Evolutionary conservation across 2,888 invertebrate species (phyloP).

Genomic region (Drosophila affinis): DNA sequence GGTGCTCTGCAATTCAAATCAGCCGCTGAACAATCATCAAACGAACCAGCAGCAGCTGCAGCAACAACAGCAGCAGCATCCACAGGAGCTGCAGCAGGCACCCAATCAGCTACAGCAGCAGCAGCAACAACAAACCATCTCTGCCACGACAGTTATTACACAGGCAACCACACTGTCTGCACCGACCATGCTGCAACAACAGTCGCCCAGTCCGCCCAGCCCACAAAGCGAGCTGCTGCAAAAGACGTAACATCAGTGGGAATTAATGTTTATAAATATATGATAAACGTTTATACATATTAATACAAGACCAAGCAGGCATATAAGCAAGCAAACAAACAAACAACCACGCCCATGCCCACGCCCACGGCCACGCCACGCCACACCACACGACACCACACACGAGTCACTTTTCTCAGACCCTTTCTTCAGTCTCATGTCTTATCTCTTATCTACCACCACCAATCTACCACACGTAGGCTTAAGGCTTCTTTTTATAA

Average conservation of each 20-base stretch:
- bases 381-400: slow-evolving; percentile 21
- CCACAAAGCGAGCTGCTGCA: slow-evolving; percentile 83
- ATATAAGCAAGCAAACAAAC: slow-evolving; percentile 63
- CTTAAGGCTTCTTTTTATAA: slow-evolving; percentile 42
- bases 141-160: slow-evolving; percentile 83
- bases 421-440: slow-evolving; percentile 31
- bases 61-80: slow-evolving; percentile 68
- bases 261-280: slow-evolving; percentile 84
- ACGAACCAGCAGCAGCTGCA: slow-evolving; percentile 72
- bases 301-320: slow-evolving; percentile 74
- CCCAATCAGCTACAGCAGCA: slow-evolving; percentile 61
- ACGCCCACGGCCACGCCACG: slow-evolving; percentile 24
- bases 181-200: slow-evolving; percentile 76
- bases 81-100: slow-evolving; percentile 71
- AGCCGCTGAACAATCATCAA: slow-evolving; percentile 86
- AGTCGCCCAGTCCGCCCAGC: slow-evolving; percentile 83
- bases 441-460: slow-evolving; percentile 19
- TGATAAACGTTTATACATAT: slow-evolving; percentile 80
- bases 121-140: slow-evolving; percentile 79
- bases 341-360: slow-evolving; percentile 54
- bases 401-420: slow-evolving; percentile 14
- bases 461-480: slow-evolving; percentile 36
- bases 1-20: slow-evolving; percentile 96
- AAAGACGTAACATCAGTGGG: slow-evolving; percentile 84
- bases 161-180: slow-evolving; percentile 81